Conservation (phyloP, 2,888 invertebrate species). For the Steromphala cineraria region DNA sequence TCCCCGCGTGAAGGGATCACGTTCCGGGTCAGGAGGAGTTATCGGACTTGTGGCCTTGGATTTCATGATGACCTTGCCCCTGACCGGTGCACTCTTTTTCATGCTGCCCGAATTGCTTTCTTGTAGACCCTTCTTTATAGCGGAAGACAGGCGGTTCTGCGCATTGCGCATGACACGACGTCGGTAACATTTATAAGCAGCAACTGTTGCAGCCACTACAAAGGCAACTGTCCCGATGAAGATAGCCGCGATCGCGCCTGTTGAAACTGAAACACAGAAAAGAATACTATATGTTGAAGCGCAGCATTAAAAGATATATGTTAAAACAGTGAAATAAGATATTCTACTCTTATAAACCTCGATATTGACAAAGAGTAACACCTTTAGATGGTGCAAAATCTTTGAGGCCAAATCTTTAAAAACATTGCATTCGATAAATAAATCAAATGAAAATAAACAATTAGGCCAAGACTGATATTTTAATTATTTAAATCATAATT, state of each 20-base stretch:
- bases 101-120: conserved; percentile 60
- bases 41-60: conserved; percentile 73
- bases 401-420: too few species aligned
- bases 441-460: too few species aligned
- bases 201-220: conserved; percentile 79
- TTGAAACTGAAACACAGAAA: conserved; percentile 60
- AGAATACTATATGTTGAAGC: not conserved
- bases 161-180: conserved; percentile 77
- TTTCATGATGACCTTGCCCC: conserved; percentile 58
- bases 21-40: conserved; percentile 56
- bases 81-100: conserved; percentile 93
- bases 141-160: conserved; percentile 69
- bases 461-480: too few species aligned
- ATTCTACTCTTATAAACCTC: too few species aligned
- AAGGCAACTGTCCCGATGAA: conserved; percentile 81
- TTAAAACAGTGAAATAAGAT: too few species aligned
- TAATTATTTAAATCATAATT: too few species aligned
- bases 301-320: too few species aligned
- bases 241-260: conserved; percentile 79
- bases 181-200: conserved; percentile 82
- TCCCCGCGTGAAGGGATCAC: conserved; percentile 58
- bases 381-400: too few species aligned
- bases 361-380: too few species aligned
- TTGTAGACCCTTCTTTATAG: conserved; percentile 73
- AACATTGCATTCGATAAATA: too few species aligned